Base-by-base conservation (phyloP, 30 jellyfish, hydroid and myxozoan genomes). In the Aurelia coerulea region DNA sequence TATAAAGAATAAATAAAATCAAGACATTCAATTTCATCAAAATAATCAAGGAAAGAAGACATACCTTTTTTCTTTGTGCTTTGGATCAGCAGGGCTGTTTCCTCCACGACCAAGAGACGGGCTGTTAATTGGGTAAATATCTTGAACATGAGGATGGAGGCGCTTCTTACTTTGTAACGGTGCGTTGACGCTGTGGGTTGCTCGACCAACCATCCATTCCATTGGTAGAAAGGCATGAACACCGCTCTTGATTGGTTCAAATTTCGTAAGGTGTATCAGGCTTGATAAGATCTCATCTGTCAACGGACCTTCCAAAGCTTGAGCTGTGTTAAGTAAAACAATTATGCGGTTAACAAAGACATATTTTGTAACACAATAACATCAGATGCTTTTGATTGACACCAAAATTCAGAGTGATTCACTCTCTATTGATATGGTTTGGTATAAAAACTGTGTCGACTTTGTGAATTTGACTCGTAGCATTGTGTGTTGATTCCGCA, bases 121-220 rank as follows among this genome's bases (percentile, higher is more conserved):
- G 41, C 83, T 81, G 67, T 73, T 56, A 15, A 85, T 76, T 12
- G 95, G 95, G 74, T 74, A 65, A 10, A 85, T 85, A 18, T 85
- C 89, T 13, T 69, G 80, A 2, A 85, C 84, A 31, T 85, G 88
- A 17, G 95, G 89, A 33, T 46, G 70, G 1, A 74, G 69, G 32
- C 87, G 46, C 74, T 66, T 62, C 76, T 85, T 85, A 50, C 95
- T 76, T 53, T 85, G 86, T 66, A 76, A 19, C 58, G 81, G 95
- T 5, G 83, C 83, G 52, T 85, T 85, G 46, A 79, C 83, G 66
- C 81, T 62, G 49, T 62, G 78, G 15, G 89, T 35, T 13, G 95
- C 59, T 37, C 88, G 65, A 39, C 90, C 93, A 35, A 89, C 96
- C 53, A 67, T 81, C 98, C 98, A 93, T 71, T 93, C 90, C 75